These are phyloP conservation scores for Pangasianodon hypophthalmus DNA, from an alignment of 2,113 vertebrate species.

Conservation along the genomic window DNA sequence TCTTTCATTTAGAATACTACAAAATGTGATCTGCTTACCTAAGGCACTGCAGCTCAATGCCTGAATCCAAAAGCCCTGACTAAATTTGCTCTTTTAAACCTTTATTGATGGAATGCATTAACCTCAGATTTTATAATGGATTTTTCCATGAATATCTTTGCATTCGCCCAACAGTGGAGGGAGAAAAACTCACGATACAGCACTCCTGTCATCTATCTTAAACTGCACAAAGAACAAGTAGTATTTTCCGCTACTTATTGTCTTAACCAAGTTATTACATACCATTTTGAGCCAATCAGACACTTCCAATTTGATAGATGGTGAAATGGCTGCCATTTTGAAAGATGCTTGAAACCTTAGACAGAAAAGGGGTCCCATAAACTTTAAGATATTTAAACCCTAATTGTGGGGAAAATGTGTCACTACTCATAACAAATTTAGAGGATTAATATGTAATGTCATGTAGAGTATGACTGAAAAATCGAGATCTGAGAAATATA, in stretches of 20 bases:
- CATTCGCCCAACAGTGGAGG: not conserved
- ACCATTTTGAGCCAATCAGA: not conserved
- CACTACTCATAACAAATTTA: not conserved
- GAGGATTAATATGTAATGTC: not conserved
- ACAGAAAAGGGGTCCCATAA: not conserved
- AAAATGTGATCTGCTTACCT: constrained; percentile 7
- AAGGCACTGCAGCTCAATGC: not conserved
- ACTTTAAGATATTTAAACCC: too few relatives aligned
- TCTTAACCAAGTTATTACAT: not conserved
- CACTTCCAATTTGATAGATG: not conserved
- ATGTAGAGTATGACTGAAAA: not conserved
- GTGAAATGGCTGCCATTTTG: not conserved
- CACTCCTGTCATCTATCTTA: not conserved
- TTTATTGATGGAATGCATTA: constrained; percentile 16
- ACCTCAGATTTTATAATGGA: constrained; percentile 18
- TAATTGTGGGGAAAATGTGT: not conserved
- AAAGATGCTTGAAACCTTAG: not conserved
- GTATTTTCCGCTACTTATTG: not conserved
- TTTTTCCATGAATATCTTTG: constrained; percentile 10
- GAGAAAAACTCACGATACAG: not conserved
- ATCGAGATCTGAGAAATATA: not conserved
- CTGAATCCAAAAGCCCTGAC: not conserved
- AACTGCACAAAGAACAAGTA: not conserved
- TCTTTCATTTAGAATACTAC: not conserved
- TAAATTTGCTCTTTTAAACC: not conserved